Conservation (phyloP, 1,140 invertebrate genomes). For the Papilio helenus region DNA sequence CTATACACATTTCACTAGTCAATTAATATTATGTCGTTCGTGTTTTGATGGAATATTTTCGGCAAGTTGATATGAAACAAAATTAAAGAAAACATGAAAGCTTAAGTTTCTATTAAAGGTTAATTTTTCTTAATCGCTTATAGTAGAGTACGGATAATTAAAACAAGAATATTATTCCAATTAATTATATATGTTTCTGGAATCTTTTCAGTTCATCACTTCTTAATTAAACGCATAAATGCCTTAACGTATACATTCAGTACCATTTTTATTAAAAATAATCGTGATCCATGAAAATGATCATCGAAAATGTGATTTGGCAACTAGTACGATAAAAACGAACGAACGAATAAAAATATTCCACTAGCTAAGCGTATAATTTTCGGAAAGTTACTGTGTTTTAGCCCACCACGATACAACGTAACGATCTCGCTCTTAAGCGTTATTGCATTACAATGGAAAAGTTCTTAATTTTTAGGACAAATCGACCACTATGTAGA, state of each 20-base stretch:
- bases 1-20: background rate
- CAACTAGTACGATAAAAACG: no score
- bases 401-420: background rate
- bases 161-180: no score
- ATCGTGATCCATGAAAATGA: no score
- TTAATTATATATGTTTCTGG: no score
- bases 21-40: background rate
- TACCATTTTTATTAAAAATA: no score
- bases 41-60: background rate
- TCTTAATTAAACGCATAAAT: no score
- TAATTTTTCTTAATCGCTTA: background rate
- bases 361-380: background rate
- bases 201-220: no score
- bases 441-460: slow-evolving; percentile 1
- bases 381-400: slow-evolving; percentile 9
- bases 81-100: background rate
- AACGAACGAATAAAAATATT: no score
- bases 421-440: slow-evolving; percentile 4
- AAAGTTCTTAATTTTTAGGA: slow-evolving; percentile 1
- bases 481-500: background rate
- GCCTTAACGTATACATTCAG: no score
- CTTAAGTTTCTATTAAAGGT: background rate
- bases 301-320: background rate
- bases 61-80: background rate
- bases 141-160: no score